Conservation (phyloP, 2,113 vertebrate genomes). For the Poeciliopsis retropinna region DNA sequence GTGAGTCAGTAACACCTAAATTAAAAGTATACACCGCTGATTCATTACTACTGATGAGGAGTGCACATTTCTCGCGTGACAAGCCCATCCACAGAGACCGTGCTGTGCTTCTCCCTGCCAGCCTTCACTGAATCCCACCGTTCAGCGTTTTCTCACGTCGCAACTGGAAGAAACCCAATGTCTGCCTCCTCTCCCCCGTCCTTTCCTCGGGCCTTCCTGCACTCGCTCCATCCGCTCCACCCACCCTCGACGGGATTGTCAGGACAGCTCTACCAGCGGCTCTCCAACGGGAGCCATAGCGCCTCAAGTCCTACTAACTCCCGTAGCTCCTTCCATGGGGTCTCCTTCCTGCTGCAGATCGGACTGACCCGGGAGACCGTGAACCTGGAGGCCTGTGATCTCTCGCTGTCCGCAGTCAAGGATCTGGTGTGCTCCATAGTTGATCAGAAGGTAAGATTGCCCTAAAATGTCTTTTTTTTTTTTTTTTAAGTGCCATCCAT, state of each 20-base stretch:
- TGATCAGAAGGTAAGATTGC: conserved; percentile 92
- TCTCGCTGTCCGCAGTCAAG: conserved; percentile 93
- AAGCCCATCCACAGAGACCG: conserved; percentile 2
- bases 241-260: conserved; percentile 86
- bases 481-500: too few relatives aligned
- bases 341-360: conserved; percentile 96
- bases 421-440: conserved; percentile 97
- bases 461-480: not conserved
- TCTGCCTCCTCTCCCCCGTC: conserved; percentile 94
- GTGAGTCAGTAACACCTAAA: not conserved
- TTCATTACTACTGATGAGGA: conserved; percentile 45
- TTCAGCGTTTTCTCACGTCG: conserved; percentile 52
- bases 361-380: conserved; percentile 96
- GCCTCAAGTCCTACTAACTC: conserved; percentile 92
- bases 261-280: conserved; percentile 85
- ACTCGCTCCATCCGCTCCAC: conserved; percentile 84
- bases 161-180: conserved; percentile 89
- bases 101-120: conserved; percentile 7
- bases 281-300: conserved; percentile 94
- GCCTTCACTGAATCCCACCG: conserved; percentile 38
- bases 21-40: conserved; percentile 9
- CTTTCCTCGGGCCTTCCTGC: conserved; percentile 90
- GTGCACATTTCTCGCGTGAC: conserved; percentile 10
- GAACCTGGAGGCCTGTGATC: conserved; percentile 92
- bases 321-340: conserved; percentile 88